Percentiles rank a stretch among this genome's conserved stretches.
phyloP scores from a whole-genome alignment of 2,888 invertebrate genomes.

The Polymixis lichenea region DNA sequence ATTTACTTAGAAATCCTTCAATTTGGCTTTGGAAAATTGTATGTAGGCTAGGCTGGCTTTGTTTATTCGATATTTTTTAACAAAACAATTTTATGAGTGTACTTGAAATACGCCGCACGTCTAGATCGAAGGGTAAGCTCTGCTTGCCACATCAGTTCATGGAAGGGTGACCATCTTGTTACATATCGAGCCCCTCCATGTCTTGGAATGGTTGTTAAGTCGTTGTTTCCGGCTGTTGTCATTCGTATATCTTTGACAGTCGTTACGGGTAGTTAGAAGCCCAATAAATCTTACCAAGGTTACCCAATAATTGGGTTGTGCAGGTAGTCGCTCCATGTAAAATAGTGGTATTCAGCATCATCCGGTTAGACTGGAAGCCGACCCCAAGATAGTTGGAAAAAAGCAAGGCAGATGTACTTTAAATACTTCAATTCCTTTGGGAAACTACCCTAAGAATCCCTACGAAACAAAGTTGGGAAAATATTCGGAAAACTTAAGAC shows the following conservation, averaged over 20 bases:
- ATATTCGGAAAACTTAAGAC: constrained; percentile 34
- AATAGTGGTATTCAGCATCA: too few species aligned
- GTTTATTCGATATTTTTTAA: not conserved
- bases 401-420: not conserved
- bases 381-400: too few species aligned
- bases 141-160: not conserved
- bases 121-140: not conserved
- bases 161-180: too few species aligned
- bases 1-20: not conserved
- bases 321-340: too few species aligned
- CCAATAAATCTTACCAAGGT: too few species aligned
- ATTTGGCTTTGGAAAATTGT: not conserved
- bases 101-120: not conserved
- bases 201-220: too few species aligned
- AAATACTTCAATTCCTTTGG: not conserved
- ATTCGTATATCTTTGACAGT: too few species aligned
- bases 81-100: not conserved
- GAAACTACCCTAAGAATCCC: not conserved
- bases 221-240: too few species aligned
- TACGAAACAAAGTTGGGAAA: constrained; percentile 30
- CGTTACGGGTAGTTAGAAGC: too few species aligned
- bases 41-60: not conserved
- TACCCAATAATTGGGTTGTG: too few species aligned
- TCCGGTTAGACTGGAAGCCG: too few species aligned
- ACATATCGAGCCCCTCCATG: too few species aligned